Percentiles rank a stretch among this genome's conserved stretches.
Conservation (phyloP, 2,888 invertebrate genomes). For the Panzeria rudis region DNA sequence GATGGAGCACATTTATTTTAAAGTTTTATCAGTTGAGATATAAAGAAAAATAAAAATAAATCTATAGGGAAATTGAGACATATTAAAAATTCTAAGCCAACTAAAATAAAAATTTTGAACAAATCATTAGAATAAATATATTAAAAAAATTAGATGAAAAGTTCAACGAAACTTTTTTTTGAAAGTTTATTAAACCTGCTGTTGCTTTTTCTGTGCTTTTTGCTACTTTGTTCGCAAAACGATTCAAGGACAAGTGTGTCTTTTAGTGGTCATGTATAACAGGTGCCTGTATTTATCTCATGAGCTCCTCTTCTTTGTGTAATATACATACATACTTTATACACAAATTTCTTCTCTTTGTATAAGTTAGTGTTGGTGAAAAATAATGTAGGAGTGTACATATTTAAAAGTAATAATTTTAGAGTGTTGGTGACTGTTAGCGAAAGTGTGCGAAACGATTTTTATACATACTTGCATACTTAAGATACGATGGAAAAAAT, state of each 20-base stretch:
- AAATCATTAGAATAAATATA: background rate
- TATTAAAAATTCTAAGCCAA: background rate
- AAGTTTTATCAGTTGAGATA: background rate
- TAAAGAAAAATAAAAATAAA: constrained; percentile 10
- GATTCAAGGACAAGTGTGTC: constrained; percentile 67
- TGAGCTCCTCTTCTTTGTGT: constrained; percentile 29
- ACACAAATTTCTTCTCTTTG: constrained; percentile 28
- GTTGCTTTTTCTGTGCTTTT: constrained; percentile 44
- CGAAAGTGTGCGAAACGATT: constrained; percentile 11
- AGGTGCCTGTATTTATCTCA: constrained; percentile 70
- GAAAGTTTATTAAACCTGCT: constrained; percentile 43
- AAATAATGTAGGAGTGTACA: background rate
- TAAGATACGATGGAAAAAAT: constrained; percentile 5
- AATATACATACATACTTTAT: too few species aligned
- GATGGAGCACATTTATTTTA: constrained; percentile 32
- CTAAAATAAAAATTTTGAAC: constrained; percentile 1
- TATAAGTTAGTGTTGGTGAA: constrained; percentile 21
- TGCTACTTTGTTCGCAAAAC: constrained; percentile 45
- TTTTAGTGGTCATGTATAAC: constrained; percentile 68
- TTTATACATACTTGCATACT: background rate
- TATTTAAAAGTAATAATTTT: constrained; percentile 13
- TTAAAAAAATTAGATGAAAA: constrained; percentile 3
- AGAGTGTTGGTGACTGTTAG: background rate
- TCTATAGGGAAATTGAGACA: too few species aligned
- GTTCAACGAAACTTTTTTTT: background rate